Conservation (phyloP, 1,140 invertebrate genomes). For the Bombus cullumanus region DNA sequence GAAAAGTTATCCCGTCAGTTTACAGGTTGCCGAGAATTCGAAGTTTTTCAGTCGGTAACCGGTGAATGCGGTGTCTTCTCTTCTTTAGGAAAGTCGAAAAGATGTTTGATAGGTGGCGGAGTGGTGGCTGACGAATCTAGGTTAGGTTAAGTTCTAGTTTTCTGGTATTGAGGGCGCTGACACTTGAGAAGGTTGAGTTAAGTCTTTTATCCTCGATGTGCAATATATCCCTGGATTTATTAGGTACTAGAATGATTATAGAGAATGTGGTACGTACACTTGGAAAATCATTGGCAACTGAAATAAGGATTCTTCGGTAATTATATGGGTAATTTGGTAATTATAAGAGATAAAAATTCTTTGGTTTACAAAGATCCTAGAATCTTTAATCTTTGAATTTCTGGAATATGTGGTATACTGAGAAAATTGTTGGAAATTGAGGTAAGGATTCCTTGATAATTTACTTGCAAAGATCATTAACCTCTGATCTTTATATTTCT, state of each 20-base stretch:
- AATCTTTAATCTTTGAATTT: no score
- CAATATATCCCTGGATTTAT: background rate
- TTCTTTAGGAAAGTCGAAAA: background rate
- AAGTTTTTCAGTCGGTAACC: background rate
- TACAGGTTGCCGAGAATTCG: no score
- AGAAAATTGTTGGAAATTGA: no score
- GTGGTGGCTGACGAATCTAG: background rate
- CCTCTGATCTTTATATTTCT: no score
- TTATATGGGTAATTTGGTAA: no score
- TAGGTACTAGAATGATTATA: background rate
- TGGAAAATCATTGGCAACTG: background rate
- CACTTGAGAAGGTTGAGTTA: background rate
- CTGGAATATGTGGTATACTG: no score
- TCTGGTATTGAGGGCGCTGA: background rate
- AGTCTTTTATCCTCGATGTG: background rate
- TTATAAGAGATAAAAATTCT: no score
- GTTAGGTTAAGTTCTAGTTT: constrained; percentile 14
- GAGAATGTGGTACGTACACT: background rate
- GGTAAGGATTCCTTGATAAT: no score
- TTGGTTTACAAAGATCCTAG: no score
- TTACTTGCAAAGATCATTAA: no score
- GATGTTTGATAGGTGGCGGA: background rate
- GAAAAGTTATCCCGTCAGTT: background rate
- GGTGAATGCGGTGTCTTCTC: background rate
- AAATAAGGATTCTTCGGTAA: background rate